Percentiles rank a stretch among this genome's conserved stretches.
Evolutionary conservation across 1,140 invertebrate species (phyloP).

Genomic region (Bombus impatiens): DNA sequence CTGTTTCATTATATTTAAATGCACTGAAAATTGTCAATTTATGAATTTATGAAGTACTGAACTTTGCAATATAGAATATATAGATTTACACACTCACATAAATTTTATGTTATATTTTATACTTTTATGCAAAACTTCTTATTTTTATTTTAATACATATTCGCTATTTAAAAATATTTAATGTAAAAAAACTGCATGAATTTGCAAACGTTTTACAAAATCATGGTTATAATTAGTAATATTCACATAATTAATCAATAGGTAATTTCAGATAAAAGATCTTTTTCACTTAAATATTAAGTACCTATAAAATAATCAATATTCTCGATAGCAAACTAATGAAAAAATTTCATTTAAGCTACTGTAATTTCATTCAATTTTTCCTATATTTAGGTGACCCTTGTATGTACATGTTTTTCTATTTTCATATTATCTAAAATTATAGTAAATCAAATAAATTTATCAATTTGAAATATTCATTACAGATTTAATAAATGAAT

Average conservation of each 20-base stretch:
- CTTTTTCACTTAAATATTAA: not conserved
- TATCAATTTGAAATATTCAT: conserved; percentile 58
- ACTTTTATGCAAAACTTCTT: not conserved
- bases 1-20: conserved; percentile 39
- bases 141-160: conserved; percentile 3
- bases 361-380: conserved; percentile 35
- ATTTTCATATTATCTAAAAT: conserved; percentile 14
- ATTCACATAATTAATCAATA: conserved; percentile 7
- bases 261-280: not conserved
- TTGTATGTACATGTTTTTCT: conserved; percentile 38
- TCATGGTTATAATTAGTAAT: not conserved
- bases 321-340: not conserved
- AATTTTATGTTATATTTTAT: conserved; percentile 27
- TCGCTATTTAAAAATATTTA: not conserved
- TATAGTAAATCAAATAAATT: not conserved
- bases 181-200: conserved; percentile 24
- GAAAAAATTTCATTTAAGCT: conserved; percentile 17
- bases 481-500: conserved; percentile 84
- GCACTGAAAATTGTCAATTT: conserved; percentile 9
- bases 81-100: not conserved
- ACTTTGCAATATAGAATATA: not conserved
- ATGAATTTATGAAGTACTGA: not conserved
- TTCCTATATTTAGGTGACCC: conserved; percentile 31
- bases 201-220: conserved; percentile 16
- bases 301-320: not conserved